Percentiles rank a stretch among this genome's conserved stretches.
phyloP scores from a whole-genome alignment of 2,113 vertebrate genomes.

The Cyphomyrus plagiostoma region DNA sequence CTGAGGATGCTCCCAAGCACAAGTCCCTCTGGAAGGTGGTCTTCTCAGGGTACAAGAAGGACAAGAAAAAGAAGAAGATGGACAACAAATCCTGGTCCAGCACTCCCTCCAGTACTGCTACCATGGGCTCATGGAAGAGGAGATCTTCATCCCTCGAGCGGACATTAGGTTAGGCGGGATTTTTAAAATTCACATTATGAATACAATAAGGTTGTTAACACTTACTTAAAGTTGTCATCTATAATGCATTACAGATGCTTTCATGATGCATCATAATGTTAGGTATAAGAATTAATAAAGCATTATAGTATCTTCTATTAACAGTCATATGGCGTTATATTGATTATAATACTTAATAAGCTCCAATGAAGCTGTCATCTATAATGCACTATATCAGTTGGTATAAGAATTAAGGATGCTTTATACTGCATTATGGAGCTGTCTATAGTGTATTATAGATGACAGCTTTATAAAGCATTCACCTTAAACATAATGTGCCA shows the following conservation, averaged over 20 bases:
- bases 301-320: background rate
- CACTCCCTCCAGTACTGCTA: slow-evolving; percentile 64
- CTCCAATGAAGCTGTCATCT: too few species aligned
- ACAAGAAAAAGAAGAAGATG: slow-evolving; percentile 70
- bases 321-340: background rate
- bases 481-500: background rate
- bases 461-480: background rate
- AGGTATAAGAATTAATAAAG: background rate
- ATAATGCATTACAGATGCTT: background rate
- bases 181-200: background rate
- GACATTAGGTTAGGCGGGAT: slow-evolving; percentile 55
- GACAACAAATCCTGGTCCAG: slow-evolving; percentile 61
- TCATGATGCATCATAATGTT: background rate
- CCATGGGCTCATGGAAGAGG: slow-evolving; percentile 56
- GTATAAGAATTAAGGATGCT: background rate
- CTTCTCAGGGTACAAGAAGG: slow-evolving; percentile 76
- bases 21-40: slow-evolving; percentile 75
- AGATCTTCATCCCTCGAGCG: slow-evolving; percentile 47
- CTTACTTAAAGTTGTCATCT: background rate
- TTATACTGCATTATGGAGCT: background rate
- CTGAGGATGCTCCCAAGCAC: slow-evolving; percentile 62
- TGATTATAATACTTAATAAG: too few species aligned
- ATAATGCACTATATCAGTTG: background rate
- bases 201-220: background rate
- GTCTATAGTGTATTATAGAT: background rate